Evolutionary conservation across 2,113 vertebrate species (phyloP), one percentile per base, ranked within the genome.

Genomic region (Callopanchax toddi): DNA sequence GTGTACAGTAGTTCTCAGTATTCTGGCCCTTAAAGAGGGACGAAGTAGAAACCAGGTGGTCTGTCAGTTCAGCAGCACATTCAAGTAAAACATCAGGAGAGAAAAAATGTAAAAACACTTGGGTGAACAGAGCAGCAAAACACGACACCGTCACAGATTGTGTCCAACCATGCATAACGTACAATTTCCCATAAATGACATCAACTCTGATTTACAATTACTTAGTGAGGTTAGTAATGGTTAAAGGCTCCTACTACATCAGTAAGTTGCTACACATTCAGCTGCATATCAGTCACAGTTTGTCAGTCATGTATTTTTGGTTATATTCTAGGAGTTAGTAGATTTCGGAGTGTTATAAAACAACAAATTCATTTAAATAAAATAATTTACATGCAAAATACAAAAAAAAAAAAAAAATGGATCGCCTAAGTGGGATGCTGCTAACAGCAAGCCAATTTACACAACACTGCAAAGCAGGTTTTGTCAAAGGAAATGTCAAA

Each of bases 231-330:
- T 80, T 69, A 59, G 44, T 57, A 45, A 57, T 2, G 6, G 61
- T 53, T 50, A 68, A 65, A 3, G 12, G 48, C 44, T 56, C 40
- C 51, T 74, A 43, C 55, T 63, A 62, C 67, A 64, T 82, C 34
- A 66, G 58, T 32, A 52, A 66, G 71, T 40, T 56, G 52, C 36
- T 75, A 78, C 67, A 79, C 60, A 60, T 68, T 83, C 51, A 72
- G 66, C 60, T 81, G 62, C 72, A 79, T 62, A 55, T 79, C 49
- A 81, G 51, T 91, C 88, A 91, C 89, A 91, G 88, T 91, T 84
- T 79, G 78, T 74, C 78, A 89, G 80, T 89, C 42, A 6, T 71
- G 29, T 62, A 34, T 72, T 74, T 76, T 74, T 82, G 82, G 79
- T 63, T 85, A 85, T 71, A 80, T 69, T 82, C 74, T 86, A 84